These are phyloP conservation scores for Stegana nigrithorax DNA, from an alignment of 2,888 invertebrate species.

Conservation along the genomic window DNA sequence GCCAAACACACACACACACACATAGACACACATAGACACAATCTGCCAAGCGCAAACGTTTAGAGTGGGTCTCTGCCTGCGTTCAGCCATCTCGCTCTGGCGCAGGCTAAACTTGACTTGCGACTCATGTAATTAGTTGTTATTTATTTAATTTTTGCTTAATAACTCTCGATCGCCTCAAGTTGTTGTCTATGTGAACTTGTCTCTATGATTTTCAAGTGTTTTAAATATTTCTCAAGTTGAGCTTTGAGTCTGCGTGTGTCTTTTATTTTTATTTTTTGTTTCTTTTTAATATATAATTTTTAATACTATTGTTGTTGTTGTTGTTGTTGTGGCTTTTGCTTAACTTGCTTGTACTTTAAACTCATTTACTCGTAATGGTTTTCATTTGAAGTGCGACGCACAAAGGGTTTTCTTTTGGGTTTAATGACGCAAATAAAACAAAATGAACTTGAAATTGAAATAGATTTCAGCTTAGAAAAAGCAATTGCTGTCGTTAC, in stretches of 20 bases:
- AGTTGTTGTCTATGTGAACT: conserved; percentile 26
- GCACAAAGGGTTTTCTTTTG: neutral
- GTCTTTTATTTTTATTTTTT: no score
- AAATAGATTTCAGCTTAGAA: no score
- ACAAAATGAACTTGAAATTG: no score
- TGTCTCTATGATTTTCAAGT: conserved; percentile 24
- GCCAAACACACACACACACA: neutral
- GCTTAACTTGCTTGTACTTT: conserved; percentile 10
- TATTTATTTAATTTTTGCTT: conserved; percentile 44
- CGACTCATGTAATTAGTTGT: conserved; percentile 46
- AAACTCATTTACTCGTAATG: conserved; percentile 32
- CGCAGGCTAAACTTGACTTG: neutral
- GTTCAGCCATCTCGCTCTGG: neutral
- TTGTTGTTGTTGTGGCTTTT: no score
- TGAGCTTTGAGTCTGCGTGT: conserved; percentile 3
- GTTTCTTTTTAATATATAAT: no score
- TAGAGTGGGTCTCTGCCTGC: neutral
- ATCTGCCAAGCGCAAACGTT: neutral
- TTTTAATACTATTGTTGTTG: no score
- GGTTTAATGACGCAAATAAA: neutral
- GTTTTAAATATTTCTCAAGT: conserved; percentile 5
- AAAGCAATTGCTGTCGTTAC: no score
- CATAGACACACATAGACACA: neutral
- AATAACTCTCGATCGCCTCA: conserved; percentile 26
- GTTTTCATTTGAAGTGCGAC: conserved; percentile 25